Conservation (phyloP, 1,140 invertebrate species). For the Drosophila saltans region DNA sequence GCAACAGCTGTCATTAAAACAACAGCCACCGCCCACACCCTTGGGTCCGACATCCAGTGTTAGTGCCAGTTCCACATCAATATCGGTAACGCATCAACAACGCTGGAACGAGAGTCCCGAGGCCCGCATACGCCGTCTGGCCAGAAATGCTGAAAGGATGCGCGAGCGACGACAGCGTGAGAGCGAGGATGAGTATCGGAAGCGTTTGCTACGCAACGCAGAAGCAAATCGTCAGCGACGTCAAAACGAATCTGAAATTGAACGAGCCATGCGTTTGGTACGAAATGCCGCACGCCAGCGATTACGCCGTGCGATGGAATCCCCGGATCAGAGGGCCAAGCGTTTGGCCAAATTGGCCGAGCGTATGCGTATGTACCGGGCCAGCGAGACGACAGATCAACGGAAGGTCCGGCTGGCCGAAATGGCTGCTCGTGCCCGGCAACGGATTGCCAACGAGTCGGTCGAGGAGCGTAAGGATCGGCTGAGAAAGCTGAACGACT, state of each 20-base stretch:
- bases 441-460: conserved; percentile 84
- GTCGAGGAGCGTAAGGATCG: conserved; percentile 84
- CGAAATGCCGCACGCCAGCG: conserved; percentile 80
- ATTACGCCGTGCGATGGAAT: conserved; percentile 83
- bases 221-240: conserved; percentile 79
- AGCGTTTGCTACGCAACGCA: conserved; percentile 76
- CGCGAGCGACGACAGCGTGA: conserved; percentile 79
- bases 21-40: conserved; percentile 66
- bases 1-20: conserved; percentile 61
- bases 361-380: conserved; percentile 79
- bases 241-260: conserved; percentile 79
- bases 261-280: conserved; percentile 79
- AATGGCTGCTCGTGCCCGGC: conserved; percentile 84
- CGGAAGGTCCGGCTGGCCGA: conserved; percentile 84
- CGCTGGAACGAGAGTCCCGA: conserved; percentile 83
- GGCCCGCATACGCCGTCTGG: conserved; percentile 77
- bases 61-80: conserved; percentile 54
- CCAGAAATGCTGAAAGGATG: conserved; percentile 83
- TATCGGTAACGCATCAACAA: conserved; percentile 63
- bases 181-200: conserved; percentile 80
- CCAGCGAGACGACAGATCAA: conserved; percentile 84
- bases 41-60: conserved; percentile 61
- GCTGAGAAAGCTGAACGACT: conserved; percentile 83
- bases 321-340: conserved; percentile 83
- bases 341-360: conserved; percentile 84